These are phyloP conservation scores for Drosophila monieri DNA, from an alignment of 2,888 invertebrate species.

Conservation along the genomic window DNA sequence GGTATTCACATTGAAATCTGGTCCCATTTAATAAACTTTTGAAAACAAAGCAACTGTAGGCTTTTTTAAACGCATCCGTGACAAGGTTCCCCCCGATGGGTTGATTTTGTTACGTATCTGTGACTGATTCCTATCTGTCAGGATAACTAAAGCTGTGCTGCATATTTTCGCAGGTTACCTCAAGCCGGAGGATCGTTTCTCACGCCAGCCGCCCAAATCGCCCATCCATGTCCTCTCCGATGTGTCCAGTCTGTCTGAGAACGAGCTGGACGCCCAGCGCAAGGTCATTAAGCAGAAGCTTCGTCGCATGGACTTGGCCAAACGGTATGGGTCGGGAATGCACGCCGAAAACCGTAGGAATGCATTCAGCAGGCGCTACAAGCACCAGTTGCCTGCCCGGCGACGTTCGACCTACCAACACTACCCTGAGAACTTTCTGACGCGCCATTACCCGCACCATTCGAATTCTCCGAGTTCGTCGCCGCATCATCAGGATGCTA, in stretches of 20 bases:
- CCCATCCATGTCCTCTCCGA: constrained; percentile 58
- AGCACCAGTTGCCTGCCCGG: constrained; percentile 13
- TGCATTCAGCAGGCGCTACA: constrained; percentile 21
- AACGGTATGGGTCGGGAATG: constrained; percentile 5
- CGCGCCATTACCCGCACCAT: constrained; percentile 32
- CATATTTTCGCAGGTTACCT: constrained; percentile 50
- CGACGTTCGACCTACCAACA: background rate
- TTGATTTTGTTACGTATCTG: background rate
- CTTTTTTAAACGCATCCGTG: background rate
- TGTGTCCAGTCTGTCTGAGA: constrained; percentile 55
- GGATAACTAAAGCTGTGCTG: background rate
- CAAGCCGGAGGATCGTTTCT: constrained; percentile 17
- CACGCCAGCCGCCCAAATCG: constrained; percentile 37
- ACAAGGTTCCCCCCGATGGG: background rate
- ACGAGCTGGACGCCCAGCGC: constrained; percentile 47
- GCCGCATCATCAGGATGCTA: constrained; percentile 36
- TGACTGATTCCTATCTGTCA: too few relatives aligned
- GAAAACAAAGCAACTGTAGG: background rate
- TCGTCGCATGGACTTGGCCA: constrained; percentile 35
- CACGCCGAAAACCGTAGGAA: constrained; percentile 16
- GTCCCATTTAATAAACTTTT: background rate
- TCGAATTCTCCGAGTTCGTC: constrained; percentile 21
- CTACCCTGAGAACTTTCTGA: constrained; percentile 16
- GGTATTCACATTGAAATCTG: background rate
- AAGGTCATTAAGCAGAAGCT: constrained; percentile 44